Evolutionary conservation across 1,140 invertebrate species (phyloP), one percentile per base, ranked within the genome.

Genomic region (Diabrotica undecimpunctata): DNA sequence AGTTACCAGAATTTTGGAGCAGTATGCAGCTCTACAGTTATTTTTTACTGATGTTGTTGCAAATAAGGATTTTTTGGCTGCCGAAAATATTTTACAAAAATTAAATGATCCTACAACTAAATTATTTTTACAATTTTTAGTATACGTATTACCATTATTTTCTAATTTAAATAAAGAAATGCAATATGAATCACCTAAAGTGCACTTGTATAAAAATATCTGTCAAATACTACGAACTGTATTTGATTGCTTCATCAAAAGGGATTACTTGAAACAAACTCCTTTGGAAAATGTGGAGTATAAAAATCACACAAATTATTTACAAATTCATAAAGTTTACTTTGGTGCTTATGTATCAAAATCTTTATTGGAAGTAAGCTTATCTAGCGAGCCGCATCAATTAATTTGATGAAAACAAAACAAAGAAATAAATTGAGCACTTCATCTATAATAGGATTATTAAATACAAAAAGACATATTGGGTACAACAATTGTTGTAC

Each of bases 101-200:
- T 9, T 46, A 65, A 39, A 55, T 51, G 14, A 65, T 56, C 54
- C 53, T 13, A 11, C 5, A 6, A 7, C 9, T 7, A 25, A 65
- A 65, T 53, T 60, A 38, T 37, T 39, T 57, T 64, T 64, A 14
- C 54, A 64, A 41, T 64, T 64, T 41, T 54, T 65, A 36, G 2
- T 61, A 4, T 65, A 6, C 61, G 46, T 53, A 36, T 35, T 65
- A n/a, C 55, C 64, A 52, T 52, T 57, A 25, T 65, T 65, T 36
- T 10, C 52, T 56, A 50, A 53, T 36, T 65, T 65, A 65, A 65
- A 65, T 52, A 13, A 6, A 52, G 54, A 65, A 35, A 60, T 65
- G 55, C 64, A 65, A 38, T 65, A 41, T 14, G 64, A 65, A 65
- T 50, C n/a, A 13, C 50, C 64, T 4, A 38, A 65, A 65, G 61